Base-by-base conservation (phyloP, 2,113 vertebrate genomes). In the Pavo muticus region DNA sequence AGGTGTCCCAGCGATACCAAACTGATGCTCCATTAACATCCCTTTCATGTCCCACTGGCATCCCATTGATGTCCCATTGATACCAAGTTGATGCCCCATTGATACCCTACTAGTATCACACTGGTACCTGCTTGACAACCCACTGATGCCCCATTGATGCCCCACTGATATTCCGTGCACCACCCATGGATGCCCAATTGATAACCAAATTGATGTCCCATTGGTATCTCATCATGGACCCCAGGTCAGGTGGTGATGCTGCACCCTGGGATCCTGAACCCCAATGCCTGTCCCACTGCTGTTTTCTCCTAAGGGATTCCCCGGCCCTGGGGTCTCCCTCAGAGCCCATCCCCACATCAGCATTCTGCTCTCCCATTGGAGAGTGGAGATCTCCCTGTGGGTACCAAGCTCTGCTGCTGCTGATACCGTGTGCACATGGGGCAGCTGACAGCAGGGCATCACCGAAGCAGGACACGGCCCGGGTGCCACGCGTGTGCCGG, bases 201-300 rank as follows among this genome's bases (percentile, higher is more conserved):
- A 18, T 56, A 18, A 56, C 29, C 54, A 17, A 56, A 30, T 10
- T 57, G 65, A 8, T 10, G 2, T 32, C 15, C 37, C 4, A 21
- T 7, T 1, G 21, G 1, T 9, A 9, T 3, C 27, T 37, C 76
- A 10, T 4, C 48, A 50, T 24, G 48, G 48, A 61, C 7, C 61
- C 21, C 2, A 0, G 23, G 27, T 50, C 32, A 1, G 20, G 45
- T 6, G 14, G 18, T 7, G 19, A 50, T 12, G 18, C 14, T 54
- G 27, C 52, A 29, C 52, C 27, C 9, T 18, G 29, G 30, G 16
- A 57, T 16, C 56, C 39, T 3, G 18, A 50, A 78, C 5, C 11
- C 13, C 42, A 12, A 5, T 0, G 1, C 5, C 0, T 52, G n/a
- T 65, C 25, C 35, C 0, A 2, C 69, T 42, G 64, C 10, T 2